These are phyloP conservation scores for Brachirus orientalis DNA, from an alignment of 2,113 vertebrate species.

Conservation along the genomic window DNA sequence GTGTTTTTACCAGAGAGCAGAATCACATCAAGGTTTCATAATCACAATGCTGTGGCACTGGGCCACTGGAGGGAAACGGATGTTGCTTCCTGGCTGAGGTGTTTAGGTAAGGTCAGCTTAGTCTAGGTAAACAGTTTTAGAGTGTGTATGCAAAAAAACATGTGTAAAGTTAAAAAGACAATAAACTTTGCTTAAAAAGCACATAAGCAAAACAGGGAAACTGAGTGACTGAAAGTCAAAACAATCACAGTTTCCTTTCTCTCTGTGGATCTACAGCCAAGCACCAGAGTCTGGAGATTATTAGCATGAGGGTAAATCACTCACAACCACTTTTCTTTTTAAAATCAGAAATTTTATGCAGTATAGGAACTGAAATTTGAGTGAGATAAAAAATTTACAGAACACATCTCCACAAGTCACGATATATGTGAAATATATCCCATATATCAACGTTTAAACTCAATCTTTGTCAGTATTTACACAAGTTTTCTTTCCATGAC, in stretches of 20 bases:
- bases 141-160: constrained; percentile 21
- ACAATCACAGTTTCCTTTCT: constrained; percentile 64
- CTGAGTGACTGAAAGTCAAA: constrained; percentile 42
- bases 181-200: constrained; percentile 53
- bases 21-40: constrained; percentile 37
- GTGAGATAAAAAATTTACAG: too few relatives aligned
- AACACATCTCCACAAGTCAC: too few relatives aligned
- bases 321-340: not conserved
- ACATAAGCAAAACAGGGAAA: constrained; percentile 22
- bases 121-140: constrained; percentile 50
- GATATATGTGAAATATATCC: too few relatives aligned
- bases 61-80: constrained; percentile 37
- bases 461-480: too few relatives aligned
- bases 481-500: too few relatives aligned
- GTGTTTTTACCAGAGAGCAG: constrained; percentile 38
- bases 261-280: constrained; percentile 3
- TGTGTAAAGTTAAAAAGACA: constrained; percentile 22
- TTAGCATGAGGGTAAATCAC: constrained; percentile 19
- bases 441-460: too few relatives aligned
- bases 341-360: too few relatives aligned
- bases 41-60: constrained; percentile 51
- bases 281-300: constrained; percentile 29
- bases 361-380: too few relatives aligned
- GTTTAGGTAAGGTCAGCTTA: constrained; percentile 65
- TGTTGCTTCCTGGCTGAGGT: constrained; percentile 58